A percentile compares a stretch with the other conserved stretches of the same genome.
Evolutionary conservation across 1,140 invertebrate genomes (phyloP).

Genomic region (Zaprionus capensis): DNA sequence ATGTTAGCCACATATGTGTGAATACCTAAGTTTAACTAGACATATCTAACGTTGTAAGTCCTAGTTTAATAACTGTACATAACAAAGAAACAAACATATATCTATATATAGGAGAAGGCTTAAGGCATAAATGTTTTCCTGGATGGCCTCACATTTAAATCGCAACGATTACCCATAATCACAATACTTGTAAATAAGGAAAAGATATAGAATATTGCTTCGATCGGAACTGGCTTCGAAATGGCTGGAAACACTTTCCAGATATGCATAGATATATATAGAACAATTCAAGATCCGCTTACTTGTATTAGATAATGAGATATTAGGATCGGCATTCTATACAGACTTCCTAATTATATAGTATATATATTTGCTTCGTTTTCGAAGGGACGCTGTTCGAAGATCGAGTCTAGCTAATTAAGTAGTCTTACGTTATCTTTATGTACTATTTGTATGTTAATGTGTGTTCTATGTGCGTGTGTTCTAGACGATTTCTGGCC

Average conservation of each 20-base stretch:
- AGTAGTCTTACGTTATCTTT: conserved; percentile 24
- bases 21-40: conserved; percentile 43
- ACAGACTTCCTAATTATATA: conserved; percentile 48
- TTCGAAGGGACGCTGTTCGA: conserved; percentile 37
- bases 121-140: conserved; percentile 41
- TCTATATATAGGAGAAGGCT: conserved; percentile 2
- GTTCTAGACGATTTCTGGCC: conserved; percentile 30
- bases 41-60: conserved; percentile 48
- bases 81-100: conserved; percentile 24
- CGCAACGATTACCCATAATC: conserved; percentile 42
- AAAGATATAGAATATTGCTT: conserved; percentile 6
- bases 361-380: conserved; percentile 36
- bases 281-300: conserved; percentile 57
- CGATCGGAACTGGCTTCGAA: conserved; percentile 39
- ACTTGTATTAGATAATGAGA: conserved; percentile 33
- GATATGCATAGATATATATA: conserved; percentile 40
- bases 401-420: conserved; percentile 45
- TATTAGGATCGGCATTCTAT: conserved; percentile 30
- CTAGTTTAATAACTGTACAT: conserved; percentile 34
- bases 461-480: conserved; percentile 8
- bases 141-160: conserved; percentile 46
- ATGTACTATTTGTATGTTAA: conserved; percentile 10
- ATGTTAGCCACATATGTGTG: conserved; percentile 45
- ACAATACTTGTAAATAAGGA: conserved; percentile 3
- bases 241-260: conserved; percentile 46